phyloP scores from a whole-genome alignment of 1,140 invertebrate genomes.

The Dendrolimus kikuchii region DNA sequence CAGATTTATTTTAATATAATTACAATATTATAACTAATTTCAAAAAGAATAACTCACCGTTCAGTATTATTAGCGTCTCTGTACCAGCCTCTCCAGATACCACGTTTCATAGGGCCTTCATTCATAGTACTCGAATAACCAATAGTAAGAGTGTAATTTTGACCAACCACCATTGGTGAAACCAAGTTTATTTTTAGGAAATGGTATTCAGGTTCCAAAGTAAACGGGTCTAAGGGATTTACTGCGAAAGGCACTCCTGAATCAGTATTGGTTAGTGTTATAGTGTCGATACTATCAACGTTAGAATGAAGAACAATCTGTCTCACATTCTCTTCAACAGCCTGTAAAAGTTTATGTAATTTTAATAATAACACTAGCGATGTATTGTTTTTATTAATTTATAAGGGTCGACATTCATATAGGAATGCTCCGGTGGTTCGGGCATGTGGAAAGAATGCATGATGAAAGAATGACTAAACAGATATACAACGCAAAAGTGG shows the following conservation, averaged over 20 bases:
- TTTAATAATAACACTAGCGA: neutral
- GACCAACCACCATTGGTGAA: slow-evolving; percentile 20
- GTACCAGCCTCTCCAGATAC: slow-evolving; percentile 58
- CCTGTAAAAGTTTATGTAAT: slow-evolving; percentile 26
- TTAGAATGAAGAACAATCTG: slow-evolving; percentile 51
- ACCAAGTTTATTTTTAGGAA: slow-evolving; percentile 45
- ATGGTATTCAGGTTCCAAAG: slow-evolving; percentile 39
- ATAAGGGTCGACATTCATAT: no score
- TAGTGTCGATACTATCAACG: slow-evolving; percentile 37
- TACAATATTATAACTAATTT: neutral
- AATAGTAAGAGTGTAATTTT: slow-evolving; percentile 43
- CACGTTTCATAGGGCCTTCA: slow-evolving; percentile 57
- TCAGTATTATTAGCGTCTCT: slow-evolving; percentile 40
- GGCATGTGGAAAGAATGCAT: no score
- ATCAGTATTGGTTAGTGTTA: slow-evolving; percentile 19
- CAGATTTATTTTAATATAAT: no score
- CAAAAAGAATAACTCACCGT: slow-evolving; percentile 24
- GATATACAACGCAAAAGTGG: no score
- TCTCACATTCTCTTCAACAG: slow-evolving; percentile 38
- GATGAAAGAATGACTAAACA: no score
- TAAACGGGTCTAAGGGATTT: slow-evolving; percentile 18
- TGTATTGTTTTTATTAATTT: no score
- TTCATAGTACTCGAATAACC: slow-evolving; percentile 54
- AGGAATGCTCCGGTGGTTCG: no score
- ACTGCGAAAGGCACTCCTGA: slow-evolving; percentile 19